Evolutionary conservation across 2,797 vertebrate genomes (phyloP), one percentile per base, ranked within the genome.

Genomic region (Macropus fuliginosus): DNA sequence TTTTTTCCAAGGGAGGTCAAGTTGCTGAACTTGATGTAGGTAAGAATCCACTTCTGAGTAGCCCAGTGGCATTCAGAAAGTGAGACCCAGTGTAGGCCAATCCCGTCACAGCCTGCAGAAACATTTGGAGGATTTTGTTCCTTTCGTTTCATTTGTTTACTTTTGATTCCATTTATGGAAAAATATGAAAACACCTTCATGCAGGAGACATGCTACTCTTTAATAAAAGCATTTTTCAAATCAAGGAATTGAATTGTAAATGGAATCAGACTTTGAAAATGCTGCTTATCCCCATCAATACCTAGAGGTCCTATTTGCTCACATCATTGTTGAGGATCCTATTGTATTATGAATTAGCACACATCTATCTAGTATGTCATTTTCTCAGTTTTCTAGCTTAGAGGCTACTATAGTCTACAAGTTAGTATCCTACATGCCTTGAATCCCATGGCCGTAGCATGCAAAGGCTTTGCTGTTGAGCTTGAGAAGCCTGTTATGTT

Each of bases 401-500:
- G 14, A 5, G 59, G 56, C 46, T 24, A 28, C n/a, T 57, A 4
- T n/a, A 46, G 57, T 91, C 74, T 90, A 29, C 18, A 93, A 8
- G 54, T 56, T 89, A 28, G 9, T 54, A 46, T 93, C 81, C 9
- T 74, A 87, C 91, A 57, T 87, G 92, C 91, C 31, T 94, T 91
- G 92, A 90, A 95, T 93, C 52, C 55, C 55, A 92, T 93, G 92
- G 94, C 93, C 92, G 5, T 52, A 90, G 54, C 27, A 66, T 93
- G 91, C n/a, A 13, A 91, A 93, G 66, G 95, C 96, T 95, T 96
- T 94, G 97, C 94, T 92, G 1, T 92, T 56, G 46, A 54, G 91
- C 91, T 93, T 93, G 62, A 56, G 3, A 46, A 87, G 1, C 56
- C 54, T 62, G 40, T 91, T 92, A 34, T n/a, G 66, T 87, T 50